Conservation (phyloP, 2,113 vertebrate genomes). For the Crypturellus undulatus region DNA sequence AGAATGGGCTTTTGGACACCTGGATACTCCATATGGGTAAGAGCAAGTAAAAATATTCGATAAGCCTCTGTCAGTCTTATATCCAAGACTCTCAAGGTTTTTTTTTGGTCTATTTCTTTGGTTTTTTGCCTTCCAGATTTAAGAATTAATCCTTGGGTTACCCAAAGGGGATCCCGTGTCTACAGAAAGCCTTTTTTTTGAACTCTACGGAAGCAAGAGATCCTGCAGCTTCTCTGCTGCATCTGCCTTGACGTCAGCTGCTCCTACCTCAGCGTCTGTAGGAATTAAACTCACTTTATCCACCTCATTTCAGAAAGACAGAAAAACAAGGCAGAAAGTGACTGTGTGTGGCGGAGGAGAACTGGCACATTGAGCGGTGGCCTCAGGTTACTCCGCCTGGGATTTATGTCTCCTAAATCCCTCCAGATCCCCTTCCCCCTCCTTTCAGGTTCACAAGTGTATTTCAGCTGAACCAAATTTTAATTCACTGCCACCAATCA, state of each 20-base stretch:
- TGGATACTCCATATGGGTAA: accelerated
- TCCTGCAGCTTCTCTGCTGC: neutral
- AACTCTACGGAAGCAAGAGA: neutral
- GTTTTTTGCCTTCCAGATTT: neutral
- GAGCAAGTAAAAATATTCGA: neutral
- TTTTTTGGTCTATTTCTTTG: neutral
- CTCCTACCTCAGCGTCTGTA: neutral
- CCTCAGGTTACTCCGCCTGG: neutral
- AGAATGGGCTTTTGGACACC: accelerated
- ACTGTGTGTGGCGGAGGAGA: neutral
- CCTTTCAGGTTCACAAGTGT: neutral
- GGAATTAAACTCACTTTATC: neutral
- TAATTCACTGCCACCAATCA: neutral
- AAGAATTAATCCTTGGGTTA: neutral
- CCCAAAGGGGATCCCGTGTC: too few relatives aligned
- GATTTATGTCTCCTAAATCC: neutral
- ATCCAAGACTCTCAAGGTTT: neutral
- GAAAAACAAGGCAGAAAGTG: neutral
- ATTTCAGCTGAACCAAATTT: neutral
- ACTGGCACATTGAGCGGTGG: neutral
- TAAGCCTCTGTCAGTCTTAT: too few relatives aligned
- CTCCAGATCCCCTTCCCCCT: neutral
- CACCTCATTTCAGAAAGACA: neutral
- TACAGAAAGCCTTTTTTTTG: neutral
- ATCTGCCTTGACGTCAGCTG: neutral